A percentile compares a stretch with the other conserved stretches of the same genome.
Evolutionary conservation across 2,113 vertebrate genomes (phyloP).

Genomic region (Pachypanchax playfairii): DNA sequence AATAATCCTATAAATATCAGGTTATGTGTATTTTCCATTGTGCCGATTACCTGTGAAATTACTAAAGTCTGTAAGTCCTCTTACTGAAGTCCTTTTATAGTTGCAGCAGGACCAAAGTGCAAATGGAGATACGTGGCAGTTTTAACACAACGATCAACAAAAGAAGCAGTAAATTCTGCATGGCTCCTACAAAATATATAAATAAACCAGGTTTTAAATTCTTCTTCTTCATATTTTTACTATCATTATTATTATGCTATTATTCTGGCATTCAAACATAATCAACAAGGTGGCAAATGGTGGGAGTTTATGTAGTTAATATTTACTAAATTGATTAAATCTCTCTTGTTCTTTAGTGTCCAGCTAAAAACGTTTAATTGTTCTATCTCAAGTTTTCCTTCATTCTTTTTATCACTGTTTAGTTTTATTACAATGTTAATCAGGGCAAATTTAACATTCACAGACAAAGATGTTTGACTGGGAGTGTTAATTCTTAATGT

Average conservation of each 20-base stretch:
- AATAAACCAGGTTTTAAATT: background rate
- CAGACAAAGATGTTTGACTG: no score
- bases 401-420: background rate
- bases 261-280: background rate
- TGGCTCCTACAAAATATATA: background rate
- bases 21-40: constrained; percentile 57
- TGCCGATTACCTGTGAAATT: background rate
- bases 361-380: background rate
- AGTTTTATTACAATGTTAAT: background rate
- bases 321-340: background rate
- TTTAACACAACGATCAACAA: constrained; percentile 6
- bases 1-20: constrained; percentile 59
- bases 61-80: background rate
- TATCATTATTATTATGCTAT: no score
- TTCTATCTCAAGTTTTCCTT: background rate
- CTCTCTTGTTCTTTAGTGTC: background rate
- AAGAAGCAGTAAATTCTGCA: background rate
- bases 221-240: no score
- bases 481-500: background rate
- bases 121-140: background rate
- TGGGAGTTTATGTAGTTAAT: background rate
- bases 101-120: constrained; percentile 65
- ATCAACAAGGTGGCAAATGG: background rate
- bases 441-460: background rate
- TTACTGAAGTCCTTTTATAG: constrained; percentile 48